Percentiles rank a stretch among this genome's conserved stretches.
Evolutionary conservation across 2,888 invertebrate genomes (phyloP).

Genomic region (Tineola bisselliella): DNA sequence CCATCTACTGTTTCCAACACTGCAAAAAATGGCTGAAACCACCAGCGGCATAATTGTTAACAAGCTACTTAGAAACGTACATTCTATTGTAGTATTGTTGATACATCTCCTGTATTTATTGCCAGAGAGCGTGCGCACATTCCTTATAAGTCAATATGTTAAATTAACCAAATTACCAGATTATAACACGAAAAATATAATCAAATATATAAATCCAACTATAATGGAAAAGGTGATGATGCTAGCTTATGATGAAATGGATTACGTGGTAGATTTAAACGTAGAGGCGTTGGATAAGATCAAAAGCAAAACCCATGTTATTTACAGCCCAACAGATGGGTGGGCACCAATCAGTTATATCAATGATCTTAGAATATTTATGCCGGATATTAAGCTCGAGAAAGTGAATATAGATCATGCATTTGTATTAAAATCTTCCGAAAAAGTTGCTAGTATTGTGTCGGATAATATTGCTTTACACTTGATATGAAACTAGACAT

Average conservation of each 20-base stretch:
- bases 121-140: constrained; percentile 59
- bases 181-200: constrained; percentile 54
- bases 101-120: constrained; percentile 51
- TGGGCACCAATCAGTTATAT: constrained; percentile 86
- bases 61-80: constrained; percentile 58
- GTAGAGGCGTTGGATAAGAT: constrained; percentile 71
- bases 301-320: constrained; percentile 67
- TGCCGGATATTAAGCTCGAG: constrained; percentile 37
- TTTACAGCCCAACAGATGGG: constrained; percentile 81
- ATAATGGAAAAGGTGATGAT: constrained; percentile 73
- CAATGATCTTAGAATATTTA: constrained; percentile 62
- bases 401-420: constrained; percentile 71
- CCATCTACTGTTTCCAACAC: constrained; percentile 86
- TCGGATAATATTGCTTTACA: constrained; percentile 29
- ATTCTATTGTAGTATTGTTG: constrained; percentile 36
- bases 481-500: not conserved
- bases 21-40: constrained; percentile 82
- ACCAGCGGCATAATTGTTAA: constrained; percentile 78
- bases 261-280: constrained; percentile 75
- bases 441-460: constrained; percentile 61
- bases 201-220: constrained; percentile 67
- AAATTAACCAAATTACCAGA: constrained; percentile 58
- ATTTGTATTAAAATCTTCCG: constrained; percentile 78
- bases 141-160: constrained; percentile 67
- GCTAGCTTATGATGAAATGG: constrained; percentile 84